Base-by-base conservation (phyloP, 2,797 vertebrate species). In the Propithecus perrieri region DNA sequence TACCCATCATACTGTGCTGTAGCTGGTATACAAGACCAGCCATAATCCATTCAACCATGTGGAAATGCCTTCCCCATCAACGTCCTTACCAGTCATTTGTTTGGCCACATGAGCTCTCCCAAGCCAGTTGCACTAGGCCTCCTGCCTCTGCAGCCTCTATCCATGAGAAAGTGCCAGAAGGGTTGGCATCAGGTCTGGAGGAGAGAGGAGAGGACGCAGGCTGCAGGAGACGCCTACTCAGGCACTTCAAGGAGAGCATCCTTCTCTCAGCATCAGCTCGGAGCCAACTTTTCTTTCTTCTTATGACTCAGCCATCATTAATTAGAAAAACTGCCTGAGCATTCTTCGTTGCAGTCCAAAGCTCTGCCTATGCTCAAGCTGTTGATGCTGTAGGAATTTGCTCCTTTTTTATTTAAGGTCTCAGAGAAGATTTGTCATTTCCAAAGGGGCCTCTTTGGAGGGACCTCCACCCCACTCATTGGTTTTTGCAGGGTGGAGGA, bases 251-350 rank as follows among this genome's bases (percentile, higher is more conserved):
- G 81, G 94, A 86, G 71, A 72, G 53, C 26, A 92, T 72, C 59
- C 59, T 85, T 90, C 85, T 89, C 75, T 85, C 81, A 95, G 81
- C n/a, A 89, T 81, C 63, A 88, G 91, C 80, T 74, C 28, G 11
- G 90, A 87, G 80, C 96, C 94, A 94, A 91, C 76, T 84, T 91
- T 89, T 93, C 74, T 85, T 86, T 75, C 86, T 90, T 88, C 53
- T 63, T 46, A 57, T 91, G 94, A 97, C 93, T 96, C 95, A 94
- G 3, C 17, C 72, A 35, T 85, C 92, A 61, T 76, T 95, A 89
- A 87, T 87, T 93, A 93, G 91, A 90, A 84, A 79, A 84, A 69
- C 28, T 89, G 57, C 75, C 75, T 55, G 63, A 89, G 65, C 26
- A 20, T 76, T 88, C 53, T 86, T 89, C n/a, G 26, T 10, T 72